Conservation (phyloP, 2,888 invertebrate genomes). For the Oligia strigilis region DNA sequence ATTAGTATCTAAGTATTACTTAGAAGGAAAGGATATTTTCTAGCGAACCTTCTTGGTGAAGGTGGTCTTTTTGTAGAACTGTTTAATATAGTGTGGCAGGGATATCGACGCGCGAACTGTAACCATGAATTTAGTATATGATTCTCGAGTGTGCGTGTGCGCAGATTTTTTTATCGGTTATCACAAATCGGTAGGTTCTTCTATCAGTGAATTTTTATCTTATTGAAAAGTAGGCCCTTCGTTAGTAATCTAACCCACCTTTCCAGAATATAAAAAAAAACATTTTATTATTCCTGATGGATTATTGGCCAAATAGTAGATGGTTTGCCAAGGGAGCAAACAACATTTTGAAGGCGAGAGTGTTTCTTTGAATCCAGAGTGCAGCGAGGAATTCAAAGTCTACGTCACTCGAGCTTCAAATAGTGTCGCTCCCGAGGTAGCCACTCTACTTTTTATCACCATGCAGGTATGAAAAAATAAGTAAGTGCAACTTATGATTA, state of each 20-base stretch:
- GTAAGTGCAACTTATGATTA: too few species aligned
- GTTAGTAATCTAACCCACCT: too few species aligned
- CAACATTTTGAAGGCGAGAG: too few species aligned
- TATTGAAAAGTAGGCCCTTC: neutral
- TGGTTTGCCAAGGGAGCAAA: too few species aligned
- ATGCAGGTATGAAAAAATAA: too few species aligned
- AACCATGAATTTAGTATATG: neutral
- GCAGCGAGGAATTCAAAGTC: too few species aligned
- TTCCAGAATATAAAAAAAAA: neutral
- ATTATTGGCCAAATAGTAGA: neutral
- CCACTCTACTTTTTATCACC: too few species aligned
- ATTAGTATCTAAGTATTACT: conserved; percentile 30
- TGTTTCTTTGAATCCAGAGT: too few species aligned
- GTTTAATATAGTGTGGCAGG: neutral
- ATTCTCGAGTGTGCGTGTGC: neutral
- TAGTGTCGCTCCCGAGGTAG: too few species aligned
- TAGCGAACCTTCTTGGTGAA: neutral
- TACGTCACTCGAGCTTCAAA: too few species aligned
- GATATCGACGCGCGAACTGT: neutral
- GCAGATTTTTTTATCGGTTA: neutral
- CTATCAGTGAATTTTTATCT: neutral
- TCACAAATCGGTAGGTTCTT: neutral
- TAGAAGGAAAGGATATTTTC: conserved; percentile 11
- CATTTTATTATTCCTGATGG: conserved; percentile 6
- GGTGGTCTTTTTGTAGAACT: neutral